Conservation (phyloP, 2,888 invertebrate species). For the Sesia bembeciformis region DNA sequence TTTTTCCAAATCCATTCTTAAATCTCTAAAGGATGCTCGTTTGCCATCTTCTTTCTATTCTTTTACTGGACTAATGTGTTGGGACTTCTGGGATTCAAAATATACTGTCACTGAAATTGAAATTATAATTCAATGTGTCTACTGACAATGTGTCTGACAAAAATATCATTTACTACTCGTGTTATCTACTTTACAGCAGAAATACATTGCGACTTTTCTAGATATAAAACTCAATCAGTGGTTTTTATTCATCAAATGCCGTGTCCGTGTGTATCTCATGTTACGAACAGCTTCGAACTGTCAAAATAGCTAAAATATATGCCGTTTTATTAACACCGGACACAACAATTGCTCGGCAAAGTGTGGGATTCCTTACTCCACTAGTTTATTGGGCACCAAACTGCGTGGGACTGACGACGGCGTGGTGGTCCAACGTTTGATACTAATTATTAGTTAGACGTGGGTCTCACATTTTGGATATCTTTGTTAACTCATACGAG, state of each 20-base stretch:
- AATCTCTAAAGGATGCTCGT: too few relatives aligned
- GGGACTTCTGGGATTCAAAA: too few relatives aligned
- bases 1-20: too few relatives aligned
- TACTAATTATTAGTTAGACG: conserved; percentile 6
- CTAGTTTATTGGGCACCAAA: conserved; percentile 55
- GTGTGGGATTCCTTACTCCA: conserved; percentile 66
- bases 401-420: conserved; percentile 41
- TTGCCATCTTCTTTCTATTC: too few relatives aligned
- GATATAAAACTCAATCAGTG: background rate
- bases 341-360: conserved; percentile 61
- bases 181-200: too few relatives aligned
- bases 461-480: background rate
- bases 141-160: too few relatives aligned
- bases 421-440: conserved; percentile 39
- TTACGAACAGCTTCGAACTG: conserved; percentile 64
- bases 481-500: background rate
- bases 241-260: background rate
- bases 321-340: conserved; percentile 68
- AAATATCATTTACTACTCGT: too few relatives aligned
- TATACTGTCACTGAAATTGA: too few relatives aligned
- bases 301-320: conserved; percentile 72
- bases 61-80: too few relatives aligned
- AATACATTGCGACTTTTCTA: background rate
- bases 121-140: too few relatives aligned
- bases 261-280: conserved; percentile 30